Evolutionary conservation across 92 coral and sea anemone species (phyloP), one percentile per base, ranked within the genome.

Genomic region (Zoanthus sociatus): DNA sequence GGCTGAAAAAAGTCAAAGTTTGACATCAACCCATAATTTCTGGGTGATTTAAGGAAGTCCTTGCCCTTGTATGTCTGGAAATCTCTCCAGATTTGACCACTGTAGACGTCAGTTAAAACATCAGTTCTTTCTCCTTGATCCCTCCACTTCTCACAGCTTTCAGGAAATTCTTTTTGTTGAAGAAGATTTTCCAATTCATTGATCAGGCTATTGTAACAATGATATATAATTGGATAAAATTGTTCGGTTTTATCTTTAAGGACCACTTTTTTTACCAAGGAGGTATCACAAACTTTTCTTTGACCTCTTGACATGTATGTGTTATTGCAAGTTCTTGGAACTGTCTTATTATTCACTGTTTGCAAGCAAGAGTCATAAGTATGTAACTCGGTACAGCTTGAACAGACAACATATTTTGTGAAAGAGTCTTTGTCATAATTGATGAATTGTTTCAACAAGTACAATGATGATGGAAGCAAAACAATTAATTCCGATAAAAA

Each of bases 1-100:
- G 92, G 94, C 50, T 93, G 94, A 89, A 93, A 91, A 56, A 90
- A 90, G 72, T 90, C 95, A 88, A 93, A 93, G 82, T 91, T 93
- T 26, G 89, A 67, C 96, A 91, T 93, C 18, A 93, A 75, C 15
- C 89, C 92, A 78, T 89, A 90, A 67, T 91, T 93, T 83, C 92
- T 78, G 20, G 92, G 92, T 47, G 61, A 56, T 37, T 91, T 79
- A 12, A 93, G 69, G 75, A 94, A 91, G 14, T 90, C 86, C 42
- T 64, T 87, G 5, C 90, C 94, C 55, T 87, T 81, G n/a, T 72
- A 60, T 45, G 74, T 82, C 48, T 77, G 89, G 70, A 91, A 91
- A 67, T 91, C 91, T 66, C 75, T 90, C 93, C 93, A 92, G 47
- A 92, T 18, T 11, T 89, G 46, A 31, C 91, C 95, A 61, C 86